A percentile compares a stretch with the other conserved stretches of the same genome.
phyloP scores from a whole-genome alignment of 2,888 invertebrate genomes.

The Drosophila monieri region DNA sequence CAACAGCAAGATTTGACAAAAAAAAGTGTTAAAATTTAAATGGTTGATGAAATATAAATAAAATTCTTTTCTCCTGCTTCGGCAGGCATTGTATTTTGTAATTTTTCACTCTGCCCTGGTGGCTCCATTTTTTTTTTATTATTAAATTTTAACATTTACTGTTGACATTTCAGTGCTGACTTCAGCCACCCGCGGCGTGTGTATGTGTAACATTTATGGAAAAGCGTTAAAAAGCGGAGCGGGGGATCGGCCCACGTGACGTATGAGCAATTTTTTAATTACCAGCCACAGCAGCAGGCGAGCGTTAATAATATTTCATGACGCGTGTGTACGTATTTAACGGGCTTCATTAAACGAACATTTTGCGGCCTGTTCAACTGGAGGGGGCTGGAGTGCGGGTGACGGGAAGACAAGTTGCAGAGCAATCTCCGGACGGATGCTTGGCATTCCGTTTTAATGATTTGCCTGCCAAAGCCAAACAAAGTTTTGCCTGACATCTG shows the following conservation, averaged over 20 bases:
- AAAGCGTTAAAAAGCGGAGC: constrained; percentile 35
- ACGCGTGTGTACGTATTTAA: constrained; percentile 27
- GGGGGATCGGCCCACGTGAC: constrained; percentile 49
- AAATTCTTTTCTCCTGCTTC: constrained; percentile 6
- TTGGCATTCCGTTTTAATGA: constrained; percentile 46
- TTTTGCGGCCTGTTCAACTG: constrained; percentile 18
- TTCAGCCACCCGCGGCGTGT: constrained; percentile 48
- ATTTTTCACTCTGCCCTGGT: constrained; percentile 25
- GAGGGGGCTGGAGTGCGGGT: not conserved
- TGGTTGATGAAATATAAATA: constrained; percentile 28
- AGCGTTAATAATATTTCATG: constrained; percentile 49
- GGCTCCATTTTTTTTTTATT: constrained; percentile 18
- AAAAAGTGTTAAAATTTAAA: constrained; percentile 36
- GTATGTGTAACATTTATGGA: constrained; percentile 52
- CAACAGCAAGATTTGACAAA: constrained; percentile 7
- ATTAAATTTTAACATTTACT: constrained; percentile 53
- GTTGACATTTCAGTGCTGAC: constrained; percentile 53
- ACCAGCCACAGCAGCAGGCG: constrained; percentile 46
- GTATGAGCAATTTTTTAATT: constrained; percentile 60
- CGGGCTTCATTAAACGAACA: constrained; percentile 51
- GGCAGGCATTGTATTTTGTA: constrained; percentile 29
- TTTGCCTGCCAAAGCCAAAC: constrained; percentile 43
- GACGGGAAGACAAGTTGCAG: constrained; percentile 10
- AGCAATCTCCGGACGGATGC: constrained; percentile 26
- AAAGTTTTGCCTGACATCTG: constrained; percentile 59